These are phyloP conservation scores for Gymnothorax javanicus DNA, from an alignment of 2,797 vertebrate genomes.

Conservation along the genomic window DNA sequence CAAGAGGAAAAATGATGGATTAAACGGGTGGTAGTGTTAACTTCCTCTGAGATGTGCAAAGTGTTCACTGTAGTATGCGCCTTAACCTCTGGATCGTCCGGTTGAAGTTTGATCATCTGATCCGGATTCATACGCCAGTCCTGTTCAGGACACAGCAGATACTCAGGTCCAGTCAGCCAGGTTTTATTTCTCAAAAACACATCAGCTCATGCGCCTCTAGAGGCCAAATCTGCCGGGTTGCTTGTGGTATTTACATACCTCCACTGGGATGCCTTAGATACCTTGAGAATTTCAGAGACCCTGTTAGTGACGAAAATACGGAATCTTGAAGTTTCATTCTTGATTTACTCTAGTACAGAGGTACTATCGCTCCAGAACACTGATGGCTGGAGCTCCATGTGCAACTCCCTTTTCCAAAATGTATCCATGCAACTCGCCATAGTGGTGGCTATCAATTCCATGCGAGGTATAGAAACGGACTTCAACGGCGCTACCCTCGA, in stretches of 20 bases:
- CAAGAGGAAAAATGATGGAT: constrained; percentile 1
- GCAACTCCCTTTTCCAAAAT: constrained; percentile 35
- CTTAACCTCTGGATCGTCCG: constrained; percentile 24
- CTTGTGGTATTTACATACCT: neutral
- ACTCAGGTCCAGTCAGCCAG: constrained; percentile 13
- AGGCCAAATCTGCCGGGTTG: constrained; percentile 35
- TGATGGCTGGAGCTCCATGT: constrained; percentile 31
- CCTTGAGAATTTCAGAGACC: constrained; percentile 22
- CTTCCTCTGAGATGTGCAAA: neutral
- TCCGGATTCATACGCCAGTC: neutral
- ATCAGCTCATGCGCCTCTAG: neutral
- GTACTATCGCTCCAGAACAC: constrained; percentile 35
- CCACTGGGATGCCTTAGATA: neutral
- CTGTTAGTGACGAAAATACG: constrained; percentile 19
- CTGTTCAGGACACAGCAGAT: neutral
- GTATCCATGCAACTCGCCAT: constrained; percentile 24
- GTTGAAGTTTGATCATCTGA: neutral
- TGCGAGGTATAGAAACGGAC: constrained; percentile 18
- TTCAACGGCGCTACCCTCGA: constrained; percentile 22
- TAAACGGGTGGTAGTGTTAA: neutral
- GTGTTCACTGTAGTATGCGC: neutral
- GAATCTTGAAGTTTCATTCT: constrained; percentile 30
- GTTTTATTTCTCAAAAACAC: constrained; percentile 7
- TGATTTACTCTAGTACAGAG: constrained; percentile 20
- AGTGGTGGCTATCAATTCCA: constrained; percentile 32